Base-by-base conservation (phyloP, 2,888 invertebrate species). In the Polymixis flavicincta region DNA sequence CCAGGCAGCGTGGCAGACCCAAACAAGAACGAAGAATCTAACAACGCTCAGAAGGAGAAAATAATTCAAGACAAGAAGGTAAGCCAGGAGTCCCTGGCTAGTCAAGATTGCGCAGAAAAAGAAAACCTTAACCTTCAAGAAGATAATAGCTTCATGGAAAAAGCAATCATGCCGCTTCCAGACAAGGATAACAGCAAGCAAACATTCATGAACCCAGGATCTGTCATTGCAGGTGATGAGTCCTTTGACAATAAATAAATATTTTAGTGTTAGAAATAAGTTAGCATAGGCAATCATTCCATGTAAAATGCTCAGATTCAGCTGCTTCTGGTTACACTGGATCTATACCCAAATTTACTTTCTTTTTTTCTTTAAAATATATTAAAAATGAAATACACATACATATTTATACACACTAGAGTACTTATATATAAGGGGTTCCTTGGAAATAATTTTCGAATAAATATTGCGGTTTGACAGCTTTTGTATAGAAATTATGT, bases 121-220 rank as follows among this genome's bases (percentile, higher is more conserved):
- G 7, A 54, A 19, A 54, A 52, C 22, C 19, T 25, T n/a, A 54
- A 52, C 22, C n/a, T 25, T 55, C 45, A 25, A 19, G 32, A 52
- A 48, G n/a, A 71, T 28, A n/a, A 28, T 28, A 50, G 45, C 19
- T 42, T 68, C 28, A 57, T 14, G 32, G 13, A 57, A 50, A 76
- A 80, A 85, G n/a, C 81, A 90, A 90, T 60, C 69, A 93, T 94
- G 94, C 89, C 94, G n/a, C 92, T 93, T 7, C 91, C 89, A 22
- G 90, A 89, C 61, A 91, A 95, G 68, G 89, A 94, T 80, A 90
- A 96, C 74, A 64, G 6, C 48, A 96, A 96, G 72, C 90, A 93
- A 90, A 97, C 98, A 64, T 98, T 98, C 90, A 95, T 99, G 84
- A 98, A 98, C 78, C 98, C 98, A 83, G 97, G 97, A 86, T 83